Base-by-base conservation (phyloP, 2,113 vertebrate species). In the Connochaetes taurinus region DNA sequence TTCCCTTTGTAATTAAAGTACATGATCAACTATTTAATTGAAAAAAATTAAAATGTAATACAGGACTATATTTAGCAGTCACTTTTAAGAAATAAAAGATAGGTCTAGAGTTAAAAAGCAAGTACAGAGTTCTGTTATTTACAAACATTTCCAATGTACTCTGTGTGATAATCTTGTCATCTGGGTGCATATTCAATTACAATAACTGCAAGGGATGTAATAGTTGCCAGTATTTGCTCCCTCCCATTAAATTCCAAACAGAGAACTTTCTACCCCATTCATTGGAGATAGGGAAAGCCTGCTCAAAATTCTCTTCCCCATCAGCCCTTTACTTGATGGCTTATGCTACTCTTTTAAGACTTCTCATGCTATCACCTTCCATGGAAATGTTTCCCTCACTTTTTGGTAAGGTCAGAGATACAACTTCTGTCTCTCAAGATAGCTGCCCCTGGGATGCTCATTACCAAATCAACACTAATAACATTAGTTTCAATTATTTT, bases 1-100 rank as follows among this genome's bases (percentile, higher is more conserved):
- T 98, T 98, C 50, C 40, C 84, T 87, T 97, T 98, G 81, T 87
- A 98, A 98, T 98, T 98, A 97, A 96, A 74, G 60, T 95, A 95
- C 80, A 91, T 92, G 96, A 95, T 96, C 96, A 95, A 98, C 43
- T 21, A 82, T 87, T 98, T 96, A 98, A 87, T 88, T 97, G 55
- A 58, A 96, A 84, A 97, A 64, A 55, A 71, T 57, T 83, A 91
- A 97, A 97, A 60, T 82, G 52, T 53, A 96, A 97, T 91, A 74
- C 45, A 36, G 12, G 16, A 12, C 7, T 36, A 87, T 83, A 55
- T 86, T 94, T 84, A 58, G n/a, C 10, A 64, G n/a, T 2, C 14
- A 29, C 11, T 57, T 86, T 11, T 82, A 53, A 91, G 8, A 93
- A 87, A 78, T 12, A 62, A 57, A 95, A 91, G 27, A 7, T 53